Base-by-base conservation (phyloP, 2,113 vertebrate genomes). In the Onychostoma macrolepis region DNA sequence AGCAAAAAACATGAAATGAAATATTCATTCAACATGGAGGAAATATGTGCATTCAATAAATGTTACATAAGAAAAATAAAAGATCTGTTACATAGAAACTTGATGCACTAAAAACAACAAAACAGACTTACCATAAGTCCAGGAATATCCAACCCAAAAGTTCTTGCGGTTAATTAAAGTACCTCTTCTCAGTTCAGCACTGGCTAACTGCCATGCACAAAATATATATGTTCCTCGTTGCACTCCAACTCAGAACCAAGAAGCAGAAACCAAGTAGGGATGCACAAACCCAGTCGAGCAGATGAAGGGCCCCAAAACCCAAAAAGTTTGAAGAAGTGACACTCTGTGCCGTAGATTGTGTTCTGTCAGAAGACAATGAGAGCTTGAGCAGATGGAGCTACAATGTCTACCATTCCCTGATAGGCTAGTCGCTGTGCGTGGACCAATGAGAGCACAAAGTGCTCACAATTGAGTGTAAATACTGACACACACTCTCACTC, bases 371-470 rank as follows among this genome's bases (percentile, higher is more conserved):
- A 93, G 94, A 98, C 97, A 98, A 98, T 98, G 96, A 97, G 94
- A 93, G 92, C 94, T 91, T 92, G 95, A 97, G 96, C 98, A 99
- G 98, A 99, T 98, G 98, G 97, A 96, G 91, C 93, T 92, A 95
- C 96, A 96, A 95, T 96, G 95, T 96, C 96, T 96, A 95, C 96
- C 96, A 94, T 96, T 96, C 95, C 96, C 95, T 95, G 93, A 95
- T 96, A 95, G 94, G 92, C 6, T 94, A 96, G 94, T 91, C 87
- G 93, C 91, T 58, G 89, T 67, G 71, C 24, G 13, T 81, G 90
- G 93, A 91, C 97, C 98, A 99, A 99, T 99, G 93, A 88, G 79
- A 90, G 92, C 28, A 82, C 87, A 12, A 93, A 75, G 80, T 90
- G 89, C 92, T 94, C 91, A 97, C 96, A 97, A 97, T 97, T 95